Conservation (phyloP, 2,113 vertebrate genomes). For the Chaetodon auriga region DNA sequence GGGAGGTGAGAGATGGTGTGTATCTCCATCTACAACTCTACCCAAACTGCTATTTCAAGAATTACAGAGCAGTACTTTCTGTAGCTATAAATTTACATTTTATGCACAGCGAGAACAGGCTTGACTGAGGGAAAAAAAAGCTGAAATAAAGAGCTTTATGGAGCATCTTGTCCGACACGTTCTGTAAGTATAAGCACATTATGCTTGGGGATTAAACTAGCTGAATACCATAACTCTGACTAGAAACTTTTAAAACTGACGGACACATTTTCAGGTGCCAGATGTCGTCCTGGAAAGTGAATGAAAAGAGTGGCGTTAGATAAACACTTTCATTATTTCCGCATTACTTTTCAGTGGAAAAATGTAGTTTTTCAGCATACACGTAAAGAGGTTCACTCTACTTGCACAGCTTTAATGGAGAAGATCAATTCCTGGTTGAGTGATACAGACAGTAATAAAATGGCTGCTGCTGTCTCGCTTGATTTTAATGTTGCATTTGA, state of each 20-base stretch:
- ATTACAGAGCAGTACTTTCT: slow-evolving; percentile 40
- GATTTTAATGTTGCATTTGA: background rate
- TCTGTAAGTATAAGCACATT: background rate
- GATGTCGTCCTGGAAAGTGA: background rate
- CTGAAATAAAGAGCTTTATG: background rate
- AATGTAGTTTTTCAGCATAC: background rate
- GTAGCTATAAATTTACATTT: slow-evolving; percentile 30
- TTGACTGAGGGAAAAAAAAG: background rate
- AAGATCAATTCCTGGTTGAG: background rate
- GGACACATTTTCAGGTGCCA: background rate
- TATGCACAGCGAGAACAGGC: background rate
- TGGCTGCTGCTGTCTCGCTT: no score
- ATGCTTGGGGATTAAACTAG: background rate
- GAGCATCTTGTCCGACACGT: background rate
- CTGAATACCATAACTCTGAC: background rate
- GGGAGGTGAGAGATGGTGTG: slow-evolving; percentile 42
- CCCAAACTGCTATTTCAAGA: slow-evolving; percentile 43
- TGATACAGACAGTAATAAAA: background rate
- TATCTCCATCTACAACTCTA: slow-evolving; percentile 53
- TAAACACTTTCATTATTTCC: background rate
- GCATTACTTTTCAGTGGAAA: background rate
- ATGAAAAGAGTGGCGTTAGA: background rate
- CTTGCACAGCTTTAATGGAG: background rate
- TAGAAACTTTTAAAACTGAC: background rate
- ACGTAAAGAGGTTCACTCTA: background rate